A percentile compares a stretch with the other conserved stretches of the same genome.
These are phyloP conservation scores for Podilymbus podiceps DNA, from an alignment of 2,113 vertebrate species.

Conservation along the genomic window DNA sequence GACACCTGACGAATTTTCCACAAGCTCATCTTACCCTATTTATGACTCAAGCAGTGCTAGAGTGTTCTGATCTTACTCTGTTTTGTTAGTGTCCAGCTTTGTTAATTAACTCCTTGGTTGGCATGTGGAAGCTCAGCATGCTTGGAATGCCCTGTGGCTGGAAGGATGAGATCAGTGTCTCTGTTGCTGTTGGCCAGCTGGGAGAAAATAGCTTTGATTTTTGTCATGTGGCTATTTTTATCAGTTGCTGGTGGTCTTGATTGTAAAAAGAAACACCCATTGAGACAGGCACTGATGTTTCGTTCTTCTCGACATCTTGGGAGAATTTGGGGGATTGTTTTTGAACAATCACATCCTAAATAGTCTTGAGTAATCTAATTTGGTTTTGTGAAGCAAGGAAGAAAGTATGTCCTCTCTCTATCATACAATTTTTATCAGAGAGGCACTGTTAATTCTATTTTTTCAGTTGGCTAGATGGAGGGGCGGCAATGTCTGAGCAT, in stretches of 20 bases:
- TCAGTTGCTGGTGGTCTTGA: neutral
- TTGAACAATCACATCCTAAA: neutral
- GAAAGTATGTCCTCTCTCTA: neutral
- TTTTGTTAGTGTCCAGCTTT: neutral
- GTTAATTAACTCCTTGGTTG: conserved; percentile 2
- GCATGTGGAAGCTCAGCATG: neutral
- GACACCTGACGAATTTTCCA: neutral
- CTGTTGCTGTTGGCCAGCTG: neutral
- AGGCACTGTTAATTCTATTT: neutral
- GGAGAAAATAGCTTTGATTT: conserved; percentile 5
- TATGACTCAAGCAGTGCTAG: neutral
- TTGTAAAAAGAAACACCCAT: neutral
- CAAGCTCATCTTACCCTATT: neutral
- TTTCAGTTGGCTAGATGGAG: neutral
- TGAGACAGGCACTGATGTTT: neutral
- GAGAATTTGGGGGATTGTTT: neutral
- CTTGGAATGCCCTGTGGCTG: neutral
- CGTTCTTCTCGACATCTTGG: neutral
- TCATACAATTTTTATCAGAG: neutral
- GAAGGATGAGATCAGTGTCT: neutral
- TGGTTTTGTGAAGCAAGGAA: neutral
- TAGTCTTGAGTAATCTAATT: neutral
- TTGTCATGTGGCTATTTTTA: neutral
- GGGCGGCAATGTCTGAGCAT: neutral
- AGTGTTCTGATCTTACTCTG: neutral